Percentiles rank a stretch among this genome's conserved stretches.
phyloP scores from a whole-genome alignment of 2,797 vertebrate species.

The Chelonia mydas region DNA sequence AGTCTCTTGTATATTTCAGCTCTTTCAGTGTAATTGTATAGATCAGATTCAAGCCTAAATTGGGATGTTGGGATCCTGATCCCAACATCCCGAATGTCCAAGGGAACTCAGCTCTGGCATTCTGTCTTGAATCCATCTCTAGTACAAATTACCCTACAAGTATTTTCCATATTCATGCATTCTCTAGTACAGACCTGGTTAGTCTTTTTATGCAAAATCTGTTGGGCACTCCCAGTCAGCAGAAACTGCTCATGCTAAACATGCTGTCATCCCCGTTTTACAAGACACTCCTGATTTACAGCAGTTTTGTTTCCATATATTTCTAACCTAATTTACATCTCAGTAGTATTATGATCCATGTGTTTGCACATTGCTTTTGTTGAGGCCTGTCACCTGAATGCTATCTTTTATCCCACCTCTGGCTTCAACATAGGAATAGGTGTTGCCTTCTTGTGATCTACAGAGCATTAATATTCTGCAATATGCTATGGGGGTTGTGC shows the following conservation, averaged over 20 bases:
- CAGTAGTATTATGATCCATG: conserved; percentile 52
- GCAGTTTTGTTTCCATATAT: conserved; percentile 47
- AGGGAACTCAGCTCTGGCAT: neutral
- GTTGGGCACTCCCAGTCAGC: neutral
- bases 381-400: conserved; percentile 51
- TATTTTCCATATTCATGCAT: neutral
- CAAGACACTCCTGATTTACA: conserved; percentile 41
- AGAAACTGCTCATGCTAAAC: conserved; percentile 36
- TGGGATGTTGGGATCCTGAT: neutral
- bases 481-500: conserved; percentile 69
- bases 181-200: neutral
- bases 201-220: conserved; percentile 1
- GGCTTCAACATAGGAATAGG: conserved; percentile 45
- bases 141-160: neutral
- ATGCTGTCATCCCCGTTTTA: conserved; percentile 38
- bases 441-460: conserved; percentile 73
- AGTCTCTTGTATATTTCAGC: accelerated
- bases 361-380: conserved; percentile 62
- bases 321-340: conserved; percentile 77
- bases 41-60: neutral
- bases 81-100: neutral
- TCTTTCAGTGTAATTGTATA: neutral
- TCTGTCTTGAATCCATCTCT: neutral
- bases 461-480: conserved; percentile 78
- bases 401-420: conserved; percentile 65